Evolutionary conservation across 2,113 vertebrate genomes (phyloP), one percentile per base, ranked within the genome.

Genomic region (Nesogale talazaci): DNA sequence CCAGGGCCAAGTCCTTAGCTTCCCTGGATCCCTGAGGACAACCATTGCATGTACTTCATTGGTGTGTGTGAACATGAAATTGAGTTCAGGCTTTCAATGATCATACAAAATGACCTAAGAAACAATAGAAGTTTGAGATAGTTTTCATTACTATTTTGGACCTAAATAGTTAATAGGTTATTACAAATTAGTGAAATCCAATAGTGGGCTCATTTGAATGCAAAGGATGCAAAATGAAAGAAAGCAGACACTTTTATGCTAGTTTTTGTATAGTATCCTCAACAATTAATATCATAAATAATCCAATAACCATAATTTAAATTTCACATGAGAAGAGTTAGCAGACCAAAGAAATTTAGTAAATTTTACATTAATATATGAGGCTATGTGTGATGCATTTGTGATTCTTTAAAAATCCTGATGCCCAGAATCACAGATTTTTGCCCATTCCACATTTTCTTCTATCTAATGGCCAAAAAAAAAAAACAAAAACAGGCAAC

Each of bases 101-200:
- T 61, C 46, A 46, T 70, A 91, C 40, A 88, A 95, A 79, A 76
- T 52, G 57, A 0, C 29, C 61, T 90, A 69, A 8, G 22, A n/a
- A 65, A 74, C 65, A 36, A 0, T 27, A 88, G 69, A 77, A 82
- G 46, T 52, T 52, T 52, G 46, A 52, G 46, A 52, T 12, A 12
- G 2, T 15, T 81, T 91, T 93, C 52, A 17, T 29, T 10, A 91
- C 86, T 36, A 42, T 57, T 82, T 72, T 87, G 22, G 70, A 86
- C 56, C 10, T 40, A 94, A 61, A 86, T 89, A 89, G 20, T 67
- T 6, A 52, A 82, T 31, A 22, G 34, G 75, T 91, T 75, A 85
- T 75, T 87, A 67, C 61, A 89, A 89, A 56, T 86, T 59, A 80
- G 65, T n/a, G 67, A 52, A 75, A 74, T 52, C 61, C 87, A 92